Evolutionary conservation across 2,888 invertebrate genomes (phyloP).

Genomic region (Ctena decussata): DNA sequence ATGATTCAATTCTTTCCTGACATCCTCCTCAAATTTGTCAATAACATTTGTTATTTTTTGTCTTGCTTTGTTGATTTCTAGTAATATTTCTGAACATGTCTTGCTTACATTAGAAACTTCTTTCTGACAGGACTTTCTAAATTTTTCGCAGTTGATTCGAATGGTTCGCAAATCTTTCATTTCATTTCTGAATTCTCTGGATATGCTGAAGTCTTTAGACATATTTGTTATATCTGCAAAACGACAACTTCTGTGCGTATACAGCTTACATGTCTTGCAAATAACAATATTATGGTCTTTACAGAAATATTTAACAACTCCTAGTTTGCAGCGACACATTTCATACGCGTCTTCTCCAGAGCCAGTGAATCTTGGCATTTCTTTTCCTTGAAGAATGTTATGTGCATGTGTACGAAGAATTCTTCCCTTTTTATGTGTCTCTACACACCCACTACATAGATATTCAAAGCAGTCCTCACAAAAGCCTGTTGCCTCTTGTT

Average conservation of each 20-base stretch:
- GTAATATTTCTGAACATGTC: not conserved
- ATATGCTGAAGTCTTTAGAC: not conserved
- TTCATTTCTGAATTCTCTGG: not conserved
- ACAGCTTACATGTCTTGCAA: not conserved
- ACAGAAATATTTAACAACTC: not conserved
- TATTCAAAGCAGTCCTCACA: constrained; percentile 2
- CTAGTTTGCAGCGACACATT: not conserved
- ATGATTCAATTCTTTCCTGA: constrained; percentile 1
- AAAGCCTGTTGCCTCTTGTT: not conserved
- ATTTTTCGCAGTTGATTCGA: not conserved
- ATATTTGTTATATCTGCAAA: not conserved
- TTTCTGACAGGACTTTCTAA: not conserved
- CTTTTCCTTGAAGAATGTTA: not conserved
- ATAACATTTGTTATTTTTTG: not conserved
- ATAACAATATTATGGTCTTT: not conserved
- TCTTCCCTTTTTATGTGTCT: not conserved
- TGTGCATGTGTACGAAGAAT: not conserved
- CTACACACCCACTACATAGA: not conserved
- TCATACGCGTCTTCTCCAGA: not conserved
- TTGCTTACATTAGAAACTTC: not conserved
- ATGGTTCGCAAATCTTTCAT: not conserved
- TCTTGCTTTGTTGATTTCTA: not conserved
- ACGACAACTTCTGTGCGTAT: not conserved
- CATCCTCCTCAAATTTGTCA: not conserved
- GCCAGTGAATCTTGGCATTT: not conserved